A percentile compares a stretch with the other conserved stretches of the same genome.
phyloP scores from a whole-genome alignment of 23 tunicate species.

The Corella eumyota region DNA sequence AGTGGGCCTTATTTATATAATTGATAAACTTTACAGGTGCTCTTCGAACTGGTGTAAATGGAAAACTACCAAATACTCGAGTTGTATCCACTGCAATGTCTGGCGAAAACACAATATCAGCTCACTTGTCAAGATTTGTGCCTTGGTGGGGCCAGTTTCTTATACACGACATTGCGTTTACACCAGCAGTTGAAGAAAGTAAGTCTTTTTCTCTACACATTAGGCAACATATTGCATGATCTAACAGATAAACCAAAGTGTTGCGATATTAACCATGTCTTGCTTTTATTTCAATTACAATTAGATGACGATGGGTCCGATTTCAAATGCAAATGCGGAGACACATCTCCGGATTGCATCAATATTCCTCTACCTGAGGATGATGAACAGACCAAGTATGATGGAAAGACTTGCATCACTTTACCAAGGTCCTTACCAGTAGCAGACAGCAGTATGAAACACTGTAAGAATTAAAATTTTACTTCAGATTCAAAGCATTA shows the following conservation, averaged over 20 bases:
- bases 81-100: constrained; percentile 40
- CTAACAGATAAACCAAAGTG: too few relatives aligned
- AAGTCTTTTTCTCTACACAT: background rate
- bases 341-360: constrained; percentile 47
- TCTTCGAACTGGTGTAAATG: constrained; percentile 10
- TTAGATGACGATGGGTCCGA: constrained; percentile 24
- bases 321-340: constrained; percentile 54
- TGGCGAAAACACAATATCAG: constrained; percentile 2
- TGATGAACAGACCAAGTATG: constrained; percentile 29
- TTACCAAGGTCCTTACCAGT: constrained; percentile 49
- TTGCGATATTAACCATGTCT: too few relatives aligned
- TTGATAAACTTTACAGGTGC: constrained; percentile 10
- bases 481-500: too few relatives aligned
- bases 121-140: constrained; percentile 28
- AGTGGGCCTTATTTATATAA: too few relatives aligned
- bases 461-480: background rate
- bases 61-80: constrained; percentile 57
- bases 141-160: constrained; percentile 77
- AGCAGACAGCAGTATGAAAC: constrained; percentile 3
- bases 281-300: too few relatives aligned
- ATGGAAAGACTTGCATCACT: constrained; percentile 47
- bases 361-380: constrained; percentile 57
- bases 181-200: constrained; percentile 42
- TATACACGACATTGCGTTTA: constrained; percentile 65
- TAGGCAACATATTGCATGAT: too few relatives aligned